These are phyloP conservation scores for Neodiprion virginianus DNA, from an alignment of 1,140 invertebrate species.

Conservation along the genomic window DNA sequence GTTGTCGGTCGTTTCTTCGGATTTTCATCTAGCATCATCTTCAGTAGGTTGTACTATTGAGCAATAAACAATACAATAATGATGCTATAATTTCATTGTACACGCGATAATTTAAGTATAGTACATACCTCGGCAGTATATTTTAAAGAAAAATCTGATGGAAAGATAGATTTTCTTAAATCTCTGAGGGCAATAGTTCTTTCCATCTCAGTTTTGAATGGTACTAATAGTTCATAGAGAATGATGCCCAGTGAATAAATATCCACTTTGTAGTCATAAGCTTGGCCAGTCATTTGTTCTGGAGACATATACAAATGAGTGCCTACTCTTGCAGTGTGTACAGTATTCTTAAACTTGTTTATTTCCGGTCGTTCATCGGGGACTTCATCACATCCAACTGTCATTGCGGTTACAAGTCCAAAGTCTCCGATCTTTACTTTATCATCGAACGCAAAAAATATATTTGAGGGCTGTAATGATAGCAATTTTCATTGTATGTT, in stretches of 20 bases:
- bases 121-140: constrained; percentile 74
- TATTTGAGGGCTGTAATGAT: constrained; percentile 85
- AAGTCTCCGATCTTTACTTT: constrained; percentile 97
- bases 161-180: constrained; percentile 74
- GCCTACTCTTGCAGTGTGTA: constrained; percentile 78
- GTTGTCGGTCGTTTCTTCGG: constrained; percentile 80
- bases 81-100: not conserved
- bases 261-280: constrained; percentile 94
- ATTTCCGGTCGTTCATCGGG: constrained; percentile 35
- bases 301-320: constrained; percentile 98
- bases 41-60: constrained; percentile 74
- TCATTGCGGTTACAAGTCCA: constrained; percentile 89
- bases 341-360: constrained; percentile 31
- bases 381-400: constrained; percentile 66
- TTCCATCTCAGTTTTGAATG: constrained; percentile 92
- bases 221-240: constrained; percentile 88
- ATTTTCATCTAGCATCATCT: constrained; percentile 77
- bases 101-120: not conserved
- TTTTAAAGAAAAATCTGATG: constrained; percentile 69
- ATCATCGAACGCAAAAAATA: constrained; percentile 91
- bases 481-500: constrained; percentile 8
- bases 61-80: constrained; percentile 29
- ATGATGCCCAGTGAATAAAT: constrained; percentile 96
- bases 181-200: constrained; percentile 70
- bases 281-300: constrained; percentile 81